A percentile compares a stretch with the other conserved stretches of the same genome.
Conservation (phyloP, 23 tunicate genomes). For the Ciona savignyi region DNA sequence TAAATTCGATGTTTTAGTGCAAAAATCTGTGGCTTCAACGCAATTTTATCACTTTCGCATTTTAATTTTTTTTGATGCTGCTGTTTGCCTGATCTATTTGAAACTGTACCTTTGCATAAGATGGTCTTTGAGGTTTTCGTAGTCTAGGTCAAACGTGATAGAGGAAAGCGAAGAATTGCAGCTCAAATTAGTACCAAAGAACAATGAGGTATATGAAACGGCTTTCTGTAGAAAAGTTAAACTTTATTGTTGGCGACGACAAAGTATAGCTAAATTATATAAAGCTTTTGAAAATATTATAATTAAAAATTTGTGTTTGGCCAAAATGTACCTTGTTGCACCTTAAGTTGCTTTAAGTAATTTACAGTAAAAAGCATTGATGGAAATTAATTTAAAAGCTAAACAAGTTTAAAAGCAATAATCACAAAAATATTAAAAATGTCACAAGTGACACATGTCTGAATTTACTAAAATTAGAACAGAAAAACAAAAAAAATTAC, state of each 20-base stretch:
- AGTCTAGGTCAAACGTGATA: constrained; percentile 23
- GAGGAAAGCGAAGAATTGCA: neutral
- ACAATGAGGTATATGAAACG: neutral
- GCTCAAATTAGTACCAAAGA: constrained; percentile 1
- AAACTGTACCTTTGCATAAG: constrained; percentile 11
- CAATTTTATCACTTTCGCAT: too few relatives aligned
- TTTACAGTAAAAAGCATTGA: neutral
- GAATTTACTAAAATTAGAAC: too few relatives aligned
- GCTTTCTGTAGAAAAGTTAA: too few relatives aligned
- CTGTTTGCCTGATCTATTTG: too few relatives aligned
- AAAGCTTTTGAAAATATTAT: neutral
- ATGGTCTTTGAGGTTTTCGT: constrained; percentile 23
- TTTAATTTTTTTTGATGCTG: too few relatives aligned
- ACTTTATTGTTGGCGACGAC: too few relatives aligned
- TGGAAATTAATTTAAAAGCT: neutral
- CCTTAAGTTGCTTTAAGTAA: too few relatives aligned
- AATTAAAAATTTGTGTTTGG: neutral
- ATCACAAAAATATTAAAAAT: too few relatives aligned
- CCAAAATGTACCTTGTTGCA: neutral
- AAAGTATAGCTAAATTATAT: neutral
- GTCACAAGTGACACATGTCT: too few relatives aligned
- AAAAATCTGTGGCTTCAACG: too few relatives aligned
- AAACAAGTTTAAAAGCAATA: neutral
- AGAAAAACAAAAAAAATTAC: too few relatives aligned
- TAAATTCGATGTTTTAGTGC: too few relatives aligned